These are phyloP conservation scores for Aphelinus atriplicis DNA, from an alignment of 1,140 invertebrate species.

Conservation along the genomic window DNA sequence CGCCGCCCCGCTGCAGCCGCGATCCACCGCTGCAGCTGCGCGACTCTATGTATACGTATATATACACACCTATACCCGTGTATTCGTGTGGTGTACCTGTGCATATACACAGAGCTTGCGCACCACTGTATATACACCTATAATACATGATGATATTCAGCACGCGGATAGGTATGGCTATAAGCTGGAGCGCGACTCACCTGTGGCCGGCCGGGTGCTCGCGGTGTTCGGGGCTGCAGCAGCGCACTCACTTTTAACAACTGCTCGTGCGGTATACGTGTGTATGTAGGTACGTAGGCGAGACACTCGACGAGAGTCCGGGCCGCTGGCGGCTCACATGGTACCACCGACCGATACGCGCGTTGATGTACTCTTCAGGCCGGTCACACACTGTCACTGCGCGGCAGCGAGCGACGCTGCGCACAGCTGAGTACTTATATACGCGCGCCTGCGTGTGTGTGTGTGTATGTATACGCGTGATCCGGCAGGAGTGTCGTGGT, in stretches of 20 bases:
- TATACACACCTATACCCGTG: not conserved
- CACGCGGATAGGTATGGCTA: too few species aligned
- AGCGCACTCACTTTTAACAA: too few species aligned
- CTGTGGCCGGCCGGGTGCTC: not conserved
- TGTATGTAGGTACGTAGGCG: too few species aligned
- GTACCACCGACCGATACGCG: too few species aligned
- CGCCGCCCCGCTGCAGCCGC: not conserved
- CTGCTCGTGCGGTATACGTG: too few species aligned
- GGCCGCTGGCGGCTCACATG: too few species aligned
- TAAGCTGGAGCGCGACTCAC: constrained; percentile 14
- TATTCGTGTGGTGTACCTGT: not conserved
- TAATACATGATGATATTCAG: constrained; percentile 10
- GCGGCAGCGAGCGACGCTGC: constrained; percentile 19
- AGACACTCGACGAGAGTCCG: too few species aligned
- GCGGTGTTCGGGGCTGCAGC: too few species aligned
- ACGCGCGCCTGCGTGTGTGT: not conserved
- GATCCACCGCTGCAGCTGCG: not conserved
- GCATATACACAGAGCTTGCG: not conserved
- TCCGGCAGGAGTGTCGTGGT: too few species aligned
- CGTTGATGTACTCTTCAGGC: too few species aligned
- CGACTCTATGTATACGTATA: not conserved
- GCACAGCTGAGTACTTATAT: constrained; percentile 19
- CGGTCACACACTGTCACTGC: not conserved
- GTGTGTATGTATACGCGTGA: constrained; percentile 22
- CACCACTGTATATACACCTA: not conserved